Percentiles rank a stretch among this genome's conserved stretches.
Conservation (phyloP, 2,888 invertebrate species). For the Lampropteryx suffumata region DNA sequence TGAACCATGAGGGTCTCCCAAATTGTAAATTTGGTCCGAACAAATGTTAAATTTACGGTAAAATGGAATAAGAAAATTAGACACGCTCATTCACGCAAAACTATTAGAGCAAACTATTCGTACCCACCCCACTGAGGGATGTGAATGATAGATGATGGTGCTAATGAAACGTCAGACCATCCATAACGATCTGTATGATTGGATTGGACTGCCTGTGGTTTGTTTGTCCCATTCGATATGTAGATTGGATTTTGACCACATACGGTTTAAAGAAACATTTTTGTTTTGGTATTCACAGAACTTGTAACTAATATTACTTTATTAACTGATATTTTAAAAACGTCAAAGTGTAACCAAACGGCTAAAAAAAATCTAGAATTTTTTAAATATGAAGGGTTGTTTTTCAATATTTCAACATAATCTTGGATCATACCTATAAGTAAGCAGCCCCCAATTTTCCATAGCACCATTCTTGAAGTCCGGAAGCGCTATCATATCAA, state of each 20-base stretch:
- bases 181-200: slow-evolving; percentile 36
- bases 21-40: too few relatives aligned
- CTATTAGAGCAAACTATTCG: slow-evolving; percentile 7
- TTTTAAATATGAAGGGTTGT: too few relatives aligned
- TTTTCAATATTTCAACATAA: too few relatives aligned
- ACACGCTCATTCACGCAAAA: slow-evolving; percentile 27
- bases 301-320: too few relatives aligned
- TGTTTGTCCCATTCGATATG: slow-evolving; percentile 9
- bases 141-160: slow-evolving; percentile 37
- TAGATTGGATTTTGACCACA: slow-evolving; percentile 10
- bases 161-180: slow-evolving; percentile 42
- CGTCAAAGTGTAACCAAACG: too few relatives aligned
- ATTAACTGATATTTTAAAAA: too few relatives aligned
- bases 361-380: too few relatives aligned
- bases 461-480: slow-evolving; percentile 95
- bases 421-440: slow-evolving; percentile 81
- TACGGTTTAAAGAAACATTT: too few relatives aligned
- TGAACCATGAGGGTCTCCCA: too few relatives aligned
- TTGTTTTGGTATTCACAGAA: too few relatives aligned
- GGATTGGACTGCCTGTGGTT: slow-evolving; percentile 4
- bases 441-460: slow-evolving; percentile 94
- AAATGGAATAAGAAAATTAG: slow-evolving; percentile 25
- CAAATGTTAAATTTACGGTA: slow-evolving; percentile 32
- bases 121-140: slow-evolving; percentile 11
- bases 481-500: slow-evolving; percentile 96